Evolutionary conservation across 2,113 vertebrate species (phyloP), one percentile per base, ranked within the genome.

Genomic region (Halichoerus grypus): DNA sequence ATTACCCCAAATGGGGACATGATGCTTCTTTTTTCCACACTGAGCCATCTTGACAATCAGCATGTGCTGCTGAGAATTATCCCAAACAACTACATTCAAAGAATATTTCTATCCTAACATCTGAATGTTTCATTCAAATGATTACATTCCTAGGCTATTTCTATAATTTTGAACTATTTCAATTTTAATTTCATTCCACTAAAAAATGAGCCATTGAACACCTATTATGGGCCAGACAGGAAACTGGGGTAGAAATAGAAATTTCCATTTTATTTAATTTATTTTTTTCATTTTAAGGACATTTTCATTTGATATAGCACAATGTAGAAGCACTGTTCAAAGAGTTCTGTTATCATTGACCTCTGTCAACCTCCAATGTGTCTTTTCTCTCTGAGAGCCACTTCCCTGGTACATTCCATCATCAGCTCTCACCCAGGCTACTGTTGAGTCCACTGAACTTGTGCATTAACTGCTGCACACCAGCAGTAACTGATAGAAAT

Each of bases 51-150:
- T 80, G 49, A 80, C 14, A 63, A 42, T 74, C n/a, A 46, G 42
- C 7, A 21, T 74, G 2, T 21, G 24, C 61, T 63, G 31, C 31
- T 85, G 13, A 84, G 46, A 95, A 55, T 93, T 93, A n/a, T 83
- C 22, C n/a, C 84, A 65, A 86, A 87, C 14, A 33, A 39, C 55
- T 88, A 51, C 12, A 12, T 94, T 72, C 42, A 39, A 92, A 88
- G 13, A 79, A 10, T 31, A 77, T 55, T 94, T 84, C 46, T 63
- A 1, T 57, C 31, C 82, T 69, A 83, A 84, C 26, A 65, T 65
- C n/a, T 63, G 57, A 76, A 94, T 59, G 33, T 65, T 88, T 92
- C 83, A 92, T 88, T 55, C 77, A 57, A 92, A 46, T 88, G 8
- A 57, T 84, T 79, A 24, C 21, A 83, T 72, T 57, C 24, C 36